These are phyloP conservation scores for Amblyraja radiata DNA, from an alignment of 2,797 vertebrate genomes.

Conservation along the genomic window DNA sequence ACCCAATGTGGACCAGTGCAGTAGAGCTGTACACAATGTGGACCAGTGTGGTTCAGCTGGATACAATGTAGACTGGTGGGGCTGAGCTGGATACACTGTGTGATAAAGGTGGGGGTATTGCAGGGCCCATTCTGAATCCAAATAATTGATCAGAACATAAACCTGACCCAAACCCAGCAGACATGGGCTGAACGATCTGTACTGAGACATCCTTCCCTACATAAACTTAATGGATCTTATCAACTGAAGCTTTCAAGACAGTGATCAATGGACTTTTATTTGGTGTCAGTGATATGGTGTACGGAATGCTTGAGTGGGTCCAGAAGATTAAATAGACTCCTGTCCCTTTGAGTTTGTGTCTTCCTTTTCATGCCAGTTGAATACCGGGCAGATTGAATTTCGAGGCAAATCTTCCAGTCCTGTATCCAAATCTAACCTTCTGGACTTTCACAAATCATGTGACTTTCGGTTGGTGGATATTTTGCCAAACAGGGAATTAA, in stretches of 20 bases:
- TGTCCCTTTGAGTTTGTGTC: neutral
- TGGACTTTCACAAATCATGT: neutral
- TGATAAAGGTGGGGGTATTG: too few species aligned
- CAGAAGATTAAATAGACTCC: neutral
- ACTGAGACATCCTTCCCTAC: neutral
- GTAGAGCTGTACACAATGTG: too few species aligned
- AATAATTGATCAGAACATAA: too few species aligned
- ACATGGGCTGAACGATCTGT: neutral
- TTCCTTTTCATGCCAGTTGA: neutral
- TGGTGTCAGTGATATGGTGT: neutral
- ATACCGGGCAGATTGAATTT: neutral
- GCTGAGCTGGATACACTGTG: too few species aligned
- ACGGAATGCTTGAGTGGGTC: neutral
- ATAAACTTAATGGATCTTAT: neutral
- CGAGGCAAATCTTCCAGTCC: neutral
- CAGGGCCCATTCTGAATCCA: too few species aligned
- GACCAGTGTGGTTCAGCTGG: too few species aligned
- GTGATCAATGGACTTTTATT: neutral
- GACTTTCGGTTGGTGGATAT: neutral
- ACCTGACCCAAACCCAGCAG: neutral
- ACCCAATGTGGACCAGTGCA: too few species aligned
- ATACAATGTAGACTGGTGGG: too few species aligned
- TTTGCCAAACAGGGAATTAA: neutral
- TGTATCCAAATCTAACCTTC: neutral
- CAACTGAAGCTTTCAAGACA: too few species aligned